Base-by-base conservation (phyloP, 2,888 invertebrate species). In the Archaeoteleia sp. region DNA sequence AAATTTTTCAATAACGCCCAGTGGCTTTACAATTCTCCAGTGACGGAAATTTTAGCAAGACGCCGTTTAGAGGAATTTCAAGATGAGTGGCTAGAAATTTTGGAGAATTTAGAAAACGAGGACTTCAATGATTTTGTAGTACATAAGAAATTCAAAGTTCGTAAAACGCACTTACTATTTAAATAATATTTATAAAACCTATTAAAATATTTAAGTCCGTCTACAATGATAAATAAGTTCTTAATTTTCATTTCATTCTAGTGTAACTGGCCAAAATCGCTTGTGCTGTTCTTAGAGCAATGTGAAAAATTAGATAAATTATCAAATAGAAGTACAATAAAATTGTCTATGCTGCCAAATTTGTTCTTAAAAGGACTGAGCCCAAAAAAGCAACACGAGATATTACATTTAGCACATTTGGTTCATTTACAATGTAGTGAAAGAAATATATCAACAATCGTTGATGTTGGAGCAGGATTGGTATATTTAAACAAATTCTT, bases 401-500 rank as follows among this genome's bases (percentile, higher is more conserved):
- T 94, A 37, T 73, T 87, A 7, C 85, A 88, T 72, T 82, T 94
- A 40, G 88, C 91, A 1, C 85, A 87, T 23, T 85, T 90, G 72
- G 87, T 91, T 12, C 83, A 87, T 54, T 74, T 83, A 12, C 74
- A 88, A 39, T 91, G 90, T 74, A 73, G 78, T n/a, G 72, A 84
- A 17, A 77, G 81, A 4, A 80, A 85, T 4, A 87, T 89, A 55
- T 81, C 87, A 40, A 83, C 88, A 1, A 85, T 94, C 12, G 87
- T 94, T 0, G 94, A 94, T 83, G 87, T 94, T 74, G 94, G 94
- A 8, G 89, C 91, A 9, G 94, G 94, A 3, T 85, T 93, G 87
- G 92, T 92, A 87, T 88, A 88, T 76, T 25, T 43, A 66, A 2
- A 48, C 0, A 45, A 25, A n/a, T 17, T 7, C 10, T 14, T 12